A percentile compares a stretch with the other conserved stretches of the same genome.
phyloP scores from a whole-genome alignment of 2,797 vertebrate genomes.

The Propithecus perrieri region DNA sequence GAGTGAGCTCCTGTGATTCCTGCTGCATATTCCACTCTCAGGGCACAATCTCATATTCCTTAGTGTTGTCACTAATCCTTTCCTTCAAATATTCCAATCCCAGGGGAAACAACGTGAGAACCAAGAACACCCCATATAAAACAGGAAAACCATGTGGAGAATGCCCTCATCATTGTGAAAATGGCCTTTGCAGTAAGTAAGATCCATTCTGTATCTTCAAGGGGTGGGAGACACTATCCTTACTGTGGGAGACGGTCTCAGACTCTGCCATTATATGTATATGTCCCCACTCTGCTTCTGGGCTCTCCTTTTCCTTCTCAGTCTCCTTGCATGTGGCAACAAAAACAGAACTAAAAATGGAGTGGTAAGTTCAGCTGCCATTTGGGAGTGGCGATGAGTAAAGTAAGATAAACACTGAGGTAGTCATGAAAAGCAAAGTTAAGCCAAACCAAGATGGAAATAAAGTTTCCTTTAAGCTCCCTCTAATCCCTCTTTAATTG shows the following conservation, averaged over 20 bases:
- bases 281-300: background rate
- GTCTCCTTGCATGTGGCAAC: background rate
- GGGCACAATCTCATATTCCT: background rate
- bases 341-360: background rate
- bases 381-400: background rate
- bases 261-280: background rate
- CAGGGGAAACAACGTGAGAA: constrained; percentile 66
- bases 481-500: background rate
- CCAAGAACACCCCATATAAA: constrained; percentile 68
- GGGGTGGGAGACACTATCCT: background rate
- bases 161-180: constrained; percentile 74
- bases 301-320: background rate
- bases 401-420: background rate
- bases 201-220: background rate
- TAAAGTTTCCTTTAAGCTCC: background rate
- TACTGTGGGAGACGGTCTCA: background rate
- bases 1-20: background rate
- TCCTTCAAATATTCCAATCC: background rate
- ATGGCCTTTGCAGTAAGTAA: constrained; percentile 83
- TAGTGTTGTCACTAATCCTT: background rate
- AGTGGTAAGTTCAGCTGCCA: background rate
- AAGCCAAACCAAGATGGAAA: background rate
- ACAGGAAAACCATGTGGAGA: constrained; percentile 68
- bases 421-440: background rate
- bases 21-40: background rate